Evolutionary conservation across 2,113 vertebrate species (phyloP).

Genomic region (Perognathus longimembris): DNA sequence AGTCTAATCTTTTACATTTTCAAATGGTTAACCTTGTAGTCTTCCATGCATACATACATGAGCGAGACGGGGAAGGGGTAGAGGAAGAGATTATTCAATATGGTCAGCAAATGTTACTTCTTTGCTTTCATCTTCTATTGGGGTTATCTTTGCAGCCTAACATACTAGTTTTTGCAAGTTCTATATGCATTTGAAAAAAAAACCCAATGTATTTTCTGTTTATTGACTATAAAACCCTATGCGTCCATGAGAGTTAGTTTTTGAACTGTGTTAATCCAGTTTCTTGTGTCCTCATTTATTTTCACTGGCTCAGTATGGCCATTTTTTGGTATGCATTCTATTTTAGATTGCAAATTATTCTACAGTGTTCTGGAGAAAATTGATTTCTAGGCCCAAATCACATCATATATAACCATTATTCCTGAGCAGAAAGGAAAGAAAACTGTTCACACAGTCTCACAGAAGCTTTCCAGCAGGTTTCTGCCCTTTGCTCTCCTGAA

Average conservation of each 20-base stretch:
- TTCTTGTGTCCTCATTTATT: conserved; percentile 25
- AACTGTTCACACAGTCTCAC: background rate
- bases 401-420: conserved; percentile 6
- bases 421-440: background rate
- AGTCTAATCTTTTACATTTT: background rate
- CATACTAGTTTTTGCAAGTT: background rate
- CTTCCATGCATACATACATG: too few relatives aligned
- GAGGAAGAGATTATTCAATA: background rate
- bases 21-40: background rate
- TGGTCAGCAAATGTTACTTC: background rate
- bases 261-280: conserved; percentile 28
- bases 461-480: background rate
- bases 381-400: background rate
- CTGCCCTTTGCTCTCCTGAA: background rate
- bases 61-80: background rate
- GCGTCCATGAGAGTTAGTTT: conserved; percentile 31
- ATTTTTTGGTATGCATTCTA: background rate
- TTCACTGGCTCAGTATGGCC: conserved; percentile 9
- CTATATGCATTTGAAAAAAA: conserved; percentile 31
- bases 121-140: conserved; percentile 28
- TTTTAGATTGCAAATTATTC: conserved; percentile 51
- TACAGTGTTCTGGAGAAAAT: conserved; percentile 4
- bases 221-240: conserved; percentile 16
- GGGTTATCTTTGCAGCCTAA: background rate
- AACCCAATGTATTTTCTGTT: conserved; percentile 21